These are phyloP conservation scores for Spilogale gracilis DNA, from an alignment of 2,113 vertebrate genomes.

Conservation along the genomic window DNA sequence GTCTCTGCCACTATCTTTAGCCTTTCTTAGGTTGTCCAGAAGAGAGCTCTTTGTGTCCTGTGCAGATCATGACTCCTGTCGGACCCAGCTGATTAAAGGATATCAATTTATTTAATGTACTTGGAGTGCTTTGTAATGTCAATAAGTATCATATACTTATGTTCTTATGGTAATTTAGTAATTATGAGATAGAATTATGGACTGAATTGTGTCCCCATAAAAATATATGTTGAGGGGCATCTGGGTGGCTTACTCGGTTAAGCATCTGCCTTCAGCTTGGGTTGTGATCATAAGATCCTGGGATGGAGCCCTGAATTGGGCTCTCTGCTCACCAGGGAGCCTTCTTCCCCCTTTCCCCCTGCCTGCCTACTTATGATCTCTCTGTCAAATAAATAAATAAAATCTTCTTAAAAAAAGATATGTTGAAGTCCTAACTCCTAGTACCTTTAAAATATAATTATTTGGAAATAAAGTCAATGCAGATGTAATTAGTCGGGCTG, in stretches of 20 bases:
- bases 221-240: neutral
- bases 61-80: neutral
- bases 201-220: neutral
- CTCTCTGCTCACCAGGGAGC: too few species aligned
- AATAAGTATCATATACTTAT: neutral
- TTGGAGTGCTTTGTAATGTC: neutral
- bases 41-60: neutral
- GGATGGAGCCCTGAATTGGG: too few species aligned
- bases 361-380: too few species aligned
- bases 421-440: neutral
- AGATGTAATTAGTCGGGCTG: neutral
- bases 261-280: too few species aligned
- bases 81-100: neutral
- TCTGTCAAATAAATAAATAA: too few species aligned
- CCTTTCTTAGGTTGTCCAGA: neutral
- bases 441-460: neutral
- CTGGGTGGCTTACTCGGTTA: too few species aligned
- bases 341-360: too few species aligned
- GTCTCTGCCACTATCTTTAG: neutral
- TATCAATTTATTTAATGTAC: neutral
- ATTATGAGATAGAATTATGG: neutral
- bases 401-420: neutral
- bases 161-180: neutral
- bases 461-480: neutral
- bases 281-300: too few species aligned